Evolutionary conservation across 1,140 invertebrate species (phyloP), one percentile per base, ranked within the genome.

Genomic region (Drosophila sp.): DNA sequence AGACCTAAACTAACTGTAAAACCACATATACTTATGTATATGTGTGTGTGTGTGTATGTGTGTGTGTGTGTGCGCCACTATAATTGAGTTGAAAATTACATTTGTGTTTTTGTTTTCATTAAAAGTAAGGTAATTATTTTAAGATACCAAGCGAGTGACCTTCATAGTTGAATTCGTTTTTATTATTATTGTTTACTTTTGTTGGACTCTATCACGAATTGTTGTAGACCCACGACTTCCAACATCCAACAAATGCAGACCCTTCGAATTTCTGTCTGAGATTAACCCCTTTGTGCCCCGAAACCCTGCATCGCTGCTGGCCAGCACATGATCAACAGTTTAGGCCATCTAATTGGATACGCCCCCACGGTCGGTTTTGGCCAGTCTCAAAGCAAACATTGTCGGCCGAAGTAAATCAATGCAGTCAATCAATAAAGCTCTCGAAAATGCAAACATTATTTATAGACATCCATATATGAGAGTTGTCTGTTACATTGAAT

Each of bases 51-150:
- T 5, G 2, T 27, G 25, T 27, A 13, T 16, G 38, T 54, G 51
- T 27, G 21, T 58, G 40, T 45, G 9, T 34, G 16, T 59, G 48
- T 67, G 59, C 64, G 67, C 38, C 73, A 51, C 50, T 63, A 66
- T 76, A 70, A 57, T 78, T 74, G 83, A 77, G 82, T 86, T 89
- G 71, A 69, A 86, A 86, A 80, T 78, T 82, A 66, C 59, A 78
- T 78, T 87, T 76, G 65, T 87, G 51, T 84, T 87, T 87, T 87
- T 78, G 29, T 53, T 53, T 53, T 21, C 32, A 86, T 82, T 87
- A 87, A 66, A 87, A 77, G 41, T 64, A 72, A 87, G 59, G 72
- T 70, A 87, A 87, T 86, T 86, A 82, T 78, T 72, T 86, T 82
- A 62, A 87, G 83, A 82, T 78, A 74, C 72, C 70, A 79, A 66